Evolutionary conservation across 2,797 vertebrate genomes (phyloP), one percentile per base, ranked within the genome.

Genomic region (Rallus crepitans): DNA sequence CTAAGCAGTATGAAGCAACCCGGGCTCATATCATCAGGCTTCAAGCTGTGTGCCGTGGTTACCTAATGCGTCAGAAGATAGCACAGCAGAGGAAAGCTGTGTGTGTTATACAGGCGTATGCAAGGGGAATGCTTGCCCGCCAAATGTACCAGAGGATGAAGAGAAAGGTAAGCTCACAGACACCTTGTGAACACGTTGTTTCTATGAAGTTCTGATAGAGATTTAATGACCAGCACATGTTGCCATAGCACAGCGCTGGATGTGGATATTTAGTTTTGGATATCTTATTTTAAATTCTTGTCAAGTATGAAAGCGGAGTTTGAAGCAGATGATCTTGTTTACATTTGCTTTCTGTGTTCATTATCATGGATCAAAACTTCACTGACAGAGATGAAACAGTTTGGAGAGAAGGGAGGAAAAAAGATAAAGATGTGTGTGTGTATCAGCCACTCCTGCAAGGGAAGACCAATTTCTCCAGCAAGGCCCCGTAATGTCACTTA

Each of bases 121-220:
- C 98, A 55, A 98, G 99, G 68, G 99, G 99, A n/a, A 95, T 98
- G 97, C 91, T 99, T 42, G 98, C 98, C 18, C 98, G 99, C 57
- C 98, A 64, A 40, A 91, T 75, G 24, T 97, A 98, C 64, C 89
- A n/a, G 40, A 98, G 95, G 91, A 98, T 94, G 84, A 99, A 97
- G 95, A 97, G 82, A 94, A 96, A 98, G 72, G 99, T 99, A 97
- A 30, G 95, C 78, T 71, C 56, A 35, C 45, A 45, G 53, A 66
- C 8, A 18, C 13, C 30, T 68, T 9, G 15, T 39, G 39, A 65
- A 81, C 6, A 4, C 19, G 0, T 11, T 39, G 53, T 65, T 87
- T 77, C 69, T 63, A 0, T 45, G 53, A 50, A 55, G 64, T 61
- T n/a, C 75, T 48, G 12, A 3, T 4, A 4, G 25, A 64, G 25